Evolutionary conservation across 2,113 vertebrate species (phyloP).

Genomic region (Pseudopipra pipra): DNA sequence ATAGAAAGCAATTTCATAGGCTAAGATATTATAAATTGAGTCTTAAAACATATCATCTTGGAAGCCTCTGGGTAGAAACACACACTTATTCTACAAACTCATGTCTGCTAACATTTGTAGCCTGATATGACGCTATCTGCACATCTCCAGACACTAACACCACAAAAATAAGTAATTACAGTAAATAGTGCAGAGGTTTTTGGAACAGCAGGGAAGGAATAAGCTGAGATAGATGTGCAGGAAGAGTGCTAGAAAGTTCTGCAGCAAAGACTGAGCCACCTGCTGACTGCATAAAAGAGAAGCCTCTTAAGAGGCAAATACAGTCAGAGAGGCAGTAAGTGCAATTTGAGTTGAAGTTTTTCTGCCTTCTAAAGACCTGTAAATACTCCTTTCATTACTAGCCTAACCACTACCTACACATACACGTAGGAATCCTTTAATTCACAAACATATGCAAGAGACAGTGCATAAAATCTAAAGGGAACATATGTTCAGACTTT

Average conservation of each 20-base stretch:
- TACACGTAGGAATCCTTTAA: background rate
- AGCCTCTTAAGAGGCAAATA: background rate
- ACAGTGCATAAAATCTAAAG: background rate
- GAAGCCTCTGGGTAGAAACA: background rate
- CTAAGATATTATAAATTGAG: background rate
- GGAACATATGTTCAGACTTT: background rate
- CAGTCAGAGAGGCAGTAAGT: background rate
- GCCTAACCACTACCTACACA: background rate
- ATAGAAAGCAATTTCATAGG: background rate
- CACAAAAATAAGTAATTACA: conserved; percentile 29
- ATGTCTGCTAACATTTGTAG: background rate
- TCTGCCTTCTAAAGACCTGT: background rate
- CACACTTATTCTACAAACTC: background rate
- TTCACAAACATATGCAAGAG: background rate
- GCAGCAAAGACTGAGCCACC: background rate
- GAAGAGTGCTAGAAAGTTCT: background rate
- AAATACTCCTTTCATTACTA: background rate
- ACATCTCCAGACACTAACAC: background rate
- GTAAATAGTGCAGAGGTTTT: background rate
- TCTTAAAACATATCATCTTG: background rate
- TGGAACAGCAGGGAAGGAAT: background rate
- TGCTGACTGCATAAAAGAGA: background rate
- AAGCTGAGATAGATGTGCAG: background rate
- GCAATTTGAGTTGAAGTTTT: background rate
- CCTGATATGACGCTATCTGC: background rate